Percentiles rank a stretch among this genome's conserved stretches.
phyloP scores from a whole-genome alignment of 2,797 vertebrate genomes.

The Aldrovandia affinis region DNA sequence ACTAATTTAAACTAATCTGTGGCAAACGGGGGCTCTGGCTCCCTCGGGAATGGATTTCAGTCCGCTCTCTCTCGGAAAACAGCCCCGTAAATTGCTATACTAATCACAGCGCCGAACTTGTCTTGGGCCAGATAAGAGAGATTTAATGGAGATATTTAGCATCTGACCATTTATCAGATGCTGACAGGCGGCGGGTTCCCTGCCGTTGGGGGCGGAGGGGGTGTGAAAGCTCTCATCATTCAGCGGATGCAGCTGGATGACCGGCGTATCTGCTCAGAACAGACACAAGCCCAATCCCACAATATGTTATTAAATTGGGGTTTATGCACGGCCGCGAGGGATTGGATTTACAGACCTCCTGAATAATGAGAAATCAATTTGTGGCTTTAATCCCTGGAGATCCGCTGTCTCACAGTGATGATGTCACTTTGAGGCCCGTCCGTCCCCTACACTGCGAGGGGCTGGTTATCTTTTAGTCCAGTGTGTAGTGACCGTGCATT shows the following conservation, averaged over 20 bases:
- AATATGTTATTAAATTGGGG: constrained; percentile 16
- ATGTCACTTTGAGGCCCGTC: background rate
- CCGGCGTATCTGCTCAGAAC: constrained; percentile 42
- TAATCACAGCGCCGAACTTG: constrained; percentile 65
- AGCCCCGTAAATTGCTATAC: constrained; percentile 72
- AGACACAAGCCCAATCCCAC: constrained; percentile 34
- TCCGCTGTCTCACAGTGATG: background rate
- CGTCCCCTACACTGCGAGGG: background rate
- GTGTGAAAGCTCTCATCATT: constrained; percentile 13
- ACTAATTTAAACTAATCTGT: constrained; percentile 66
- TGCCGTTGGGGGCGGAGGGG: background rate
- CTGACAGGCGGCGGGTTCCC: constrained; percentile 65
- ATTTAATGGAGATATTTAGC: constrained; percentile 81
- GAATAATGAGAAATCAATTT: constrained; percentile 16
- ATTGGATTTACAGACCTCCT: background rate
- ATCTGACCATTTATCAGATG: constrained; percentile 77
- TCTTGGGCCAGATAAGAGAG: constrained; percentile 65
- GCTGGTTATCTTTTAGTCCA: background rate
- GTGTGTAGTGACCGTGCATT: constrained; percentile 2
- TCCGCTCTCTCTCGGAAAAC: constrained; percentile 51
- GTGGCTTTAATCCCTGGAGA: background rate
- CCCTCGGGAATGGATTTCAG: constrained; percentile 70
- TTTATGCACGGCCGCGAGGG: background rate
- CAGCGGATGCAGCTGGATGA: constrained; percentile 46
- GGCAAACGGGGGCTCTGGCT: constrained; percentile 61